Evolutionary conservation across 2,797 vertebrate species (phyloP).

Genomic region (Todus mexicanus): DNA sequence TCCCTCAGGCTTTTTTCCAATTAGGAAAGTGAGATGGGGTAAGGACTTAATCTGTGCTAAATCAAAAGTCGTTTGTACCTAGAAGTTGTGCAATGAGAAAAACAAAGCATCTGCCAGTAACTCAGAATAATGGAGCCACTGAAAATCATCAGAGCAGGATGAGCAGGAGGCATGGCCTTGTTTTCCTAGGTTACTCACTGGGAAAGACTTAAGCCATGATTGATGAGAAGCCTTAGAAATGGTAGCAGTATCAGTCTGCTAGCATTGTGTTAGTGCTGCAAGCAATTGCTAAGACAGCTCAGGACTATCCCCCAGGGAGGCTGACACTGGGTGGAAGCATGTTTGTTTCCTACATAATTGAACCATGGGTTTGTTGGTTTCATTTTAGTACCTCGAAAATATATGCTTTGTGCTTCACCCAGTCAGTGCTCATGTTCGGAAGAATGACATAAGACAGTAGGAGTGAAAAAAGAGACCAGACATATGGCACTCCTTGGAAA

Average conservation of each 20-base stretch:
- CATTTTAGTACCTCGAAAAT: background rate
- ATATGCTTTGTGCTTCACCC: background rate
- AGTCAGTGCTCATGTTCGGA: background rate
- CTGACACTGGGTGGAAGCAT: background rate
- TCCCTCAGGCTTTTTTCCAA: background rate
- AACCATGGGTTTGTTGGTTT: background rate
- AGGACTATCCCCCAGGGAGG: background rate
- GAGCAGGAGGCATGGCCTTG: constrained; percentile 1
- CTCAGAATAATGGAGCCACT: background rate
- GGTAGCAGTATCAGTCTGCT: background rate
- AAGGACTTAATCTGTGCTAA: background rate
- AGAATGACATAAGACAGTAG: background rate
- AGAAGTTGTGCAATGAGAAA: background rate
- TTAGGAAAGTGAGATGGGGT: background rate
- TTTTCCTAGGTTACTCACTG: background rate
- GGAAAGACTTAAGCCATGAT: background rate
- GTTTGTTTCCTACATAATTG: background rate
- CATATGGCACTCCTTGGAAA: background rate
- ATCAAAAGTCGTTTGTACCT: background rate
- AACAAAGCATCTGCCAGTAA: background rate
- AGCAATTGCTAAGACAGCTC: background rate
- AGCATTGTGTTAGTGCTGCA: constrained; percentile 7
- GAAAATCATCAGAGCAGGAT: background rate
- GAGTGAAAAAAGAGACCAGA: background rate
- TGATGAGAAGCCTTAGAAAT: constrained; percentile 3